Conservation (phyloP, 2,113 vertebrate species). For the Tupaia tana region DNA sequence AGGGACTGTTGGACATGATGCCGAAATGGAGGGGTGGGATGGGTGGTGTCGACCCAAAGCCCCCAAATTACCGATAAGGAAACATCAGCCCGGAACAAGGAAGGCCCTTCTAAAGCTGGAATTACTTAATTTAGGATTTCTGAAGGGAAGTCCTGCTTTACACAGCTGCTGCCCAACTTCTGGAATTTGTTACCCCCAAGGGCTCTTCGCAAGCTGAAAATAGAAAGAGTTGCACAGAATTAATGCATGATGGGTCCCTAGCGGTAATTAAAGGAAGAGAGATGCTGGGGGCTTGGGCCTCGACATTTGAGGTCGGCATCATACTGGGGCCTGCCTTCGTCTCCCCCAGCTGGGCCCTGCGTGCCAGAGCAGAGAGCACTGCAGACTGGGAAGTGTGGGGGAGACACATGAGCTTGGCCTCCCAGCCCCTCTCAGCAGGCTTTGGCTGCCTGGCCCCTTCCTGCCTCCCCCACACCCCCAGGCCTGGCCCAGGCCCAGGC, state of each 20-base stretch:
- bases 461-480: no score
- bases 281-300: conserved; percentile 15
- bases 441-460: no score
- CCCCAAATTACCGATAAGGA: background rate
- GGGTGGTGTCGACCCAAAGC: background rate
- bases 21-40: background rate
- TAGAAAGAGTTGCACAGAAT: conserved; percentile 63
- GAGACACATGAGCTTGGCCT: background rate
- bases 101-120: background rate
- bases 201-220: conserved; percentile 70
- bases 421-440: background rate
- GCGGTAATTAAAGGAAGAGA: conserved; percentile 65
- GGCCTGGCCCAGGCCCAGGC: background rate
- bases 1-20: background rate
- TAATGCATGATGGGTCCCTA: conserved; percentile 66
- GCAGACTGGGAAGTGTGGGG: background rate
- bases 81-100: background rate
- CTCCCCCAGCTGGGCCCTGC: background rate
- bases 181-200: conserved; percentile 71
- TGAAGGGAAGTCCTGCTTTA: conserved; percentile 64
- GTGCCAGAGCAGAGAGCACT: background rate
- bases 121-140: conserved; percentile 57
- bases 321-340: conserved; percentile 13
- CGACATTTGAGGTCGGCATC: conserved; percentile 19
- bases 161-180: conserved; percentile 70